phyloP scores from a whole-genome alignment of 2,113 vertebrate species.

The Melanotaenia duboulayi region DNA sequence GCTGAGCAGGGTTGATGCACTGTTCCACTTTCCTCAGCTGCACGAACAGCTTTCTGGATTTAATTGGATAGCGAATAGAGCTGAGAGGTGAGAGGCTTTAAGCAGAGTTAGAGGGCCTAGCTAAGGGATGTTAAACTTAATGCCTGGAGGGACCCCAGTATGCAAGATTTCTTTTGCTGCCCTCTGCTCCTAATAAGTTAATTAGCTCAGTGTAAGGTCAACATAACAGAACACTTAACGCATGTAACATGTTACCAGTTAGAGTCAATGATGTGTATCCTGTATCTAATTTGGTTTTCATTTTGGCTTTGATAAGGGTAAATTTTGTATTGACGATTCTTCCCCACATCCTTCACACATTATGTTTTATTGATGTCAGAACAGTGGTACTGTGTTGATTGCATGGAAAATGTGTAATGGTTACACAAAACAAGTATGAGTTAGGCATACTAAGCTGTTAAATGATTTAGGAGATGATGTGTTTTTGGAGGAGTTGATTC shows the following conservation, averaged over 20 bases:
- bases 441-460: too few species aligned
- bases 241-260: constrained; percentile 49
- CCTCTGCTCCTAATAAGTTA: constrained; percentile 74
- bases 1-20: constrained; percentile 61
- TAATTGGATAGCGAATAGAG: constrained; percentile 78
- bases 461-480: too few species aligned
- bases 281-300: constrained; percentile 20
- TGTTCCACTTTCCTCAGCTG: constrained; percentile 39
- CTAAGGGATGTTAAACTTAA: constrained; percentile 70
- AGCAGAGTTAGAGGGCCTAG: constrained; percentile 69
- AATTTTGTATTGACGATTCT: constrained; percentile 12
- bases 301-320: constrained; percentile 27
- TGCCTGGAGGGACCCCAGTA: constrained; percentile 66
- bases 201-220: constrained; percentile 68
- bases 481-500: too few species aligned
- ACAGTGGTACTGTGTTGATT: too few species aligned
- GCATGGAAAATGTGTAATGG: background rate
- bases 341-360: constrained; percentile 21
- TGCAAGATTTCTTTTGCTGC: constrained; percentile 43
- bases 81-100: constrained; percentile 76
- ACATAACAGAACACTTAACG: constrained; percentile 59
- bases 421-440: too few species aligned
- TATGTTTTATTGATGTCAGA: constrained; percentile 6
- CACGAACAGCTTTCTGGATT: constrained; percentile 65
- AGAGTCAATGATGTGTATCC: constrained; percentile 40